phyloP scores from a whole-genome alignment of 2,797 vertebrate genomes.

The Picus viridis region DNA sequence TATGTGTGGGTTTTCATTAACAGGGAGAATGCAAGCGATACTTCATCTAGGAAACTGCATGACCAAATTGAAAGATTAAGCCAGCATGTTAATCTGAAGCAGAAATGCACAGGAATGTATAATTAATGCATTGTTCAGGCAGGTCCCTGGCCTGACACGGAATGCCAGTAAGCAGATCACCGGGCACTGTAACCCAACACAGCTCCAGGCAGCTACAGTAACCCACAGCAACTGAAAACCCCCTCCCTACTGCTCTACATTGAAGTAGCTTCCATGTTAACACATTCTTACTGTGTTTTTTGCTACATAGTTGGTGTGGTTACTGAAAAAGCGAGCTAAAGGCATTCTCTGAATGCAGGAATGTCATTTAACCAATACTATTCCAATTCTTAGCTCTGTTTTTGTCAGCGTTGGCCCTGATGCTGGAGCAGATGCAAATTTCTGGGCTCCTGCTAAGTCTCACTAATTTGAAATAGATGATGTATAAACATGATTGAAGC shows the following conservation, averaged over 20 bases:
- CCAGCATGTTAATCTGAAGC: not conserved
- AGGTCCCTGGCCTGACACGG: not conserved
- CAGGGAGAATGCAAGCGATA: not conserved
- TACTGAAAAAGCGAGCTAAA: not conserved
- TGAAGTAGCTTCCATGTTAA: not conserved
- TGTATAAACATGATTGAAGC: slow-evolving; percentile 11
- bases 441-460: not conserved
- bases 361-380: not conserved
- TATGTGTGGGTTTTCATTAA: slow-evolving; percentile 9
- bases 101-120: slow-evolving; percentile 1
- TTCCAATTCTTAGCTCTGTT: not conserved
- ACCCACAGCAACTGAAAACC: not conserved
- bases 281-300: not conserved
- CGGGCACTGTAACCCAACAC: not conserved
- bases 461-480: slow-evolving; percentile 29
- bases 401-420: not conserved
- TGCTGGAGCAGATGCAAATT: slow-evolving; percentile 6
- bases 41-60: slow-evolving; percentile 19
- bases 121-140: not conserved
- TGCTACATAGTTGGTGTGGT: fast-evolving
- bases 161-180: not conserved
- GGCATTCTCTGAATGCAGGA: not conserved
- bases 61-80: slow-evolving; percentile 34
- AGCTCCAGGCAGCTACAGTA: not conserved
- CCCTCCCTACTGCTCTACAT: not conserved